Evolutionary conservation across 2,888 invertebrate species (phyloP), one percentile per base, ranked within the genome.

Genomic region (Apodemia mormo): DNA sequence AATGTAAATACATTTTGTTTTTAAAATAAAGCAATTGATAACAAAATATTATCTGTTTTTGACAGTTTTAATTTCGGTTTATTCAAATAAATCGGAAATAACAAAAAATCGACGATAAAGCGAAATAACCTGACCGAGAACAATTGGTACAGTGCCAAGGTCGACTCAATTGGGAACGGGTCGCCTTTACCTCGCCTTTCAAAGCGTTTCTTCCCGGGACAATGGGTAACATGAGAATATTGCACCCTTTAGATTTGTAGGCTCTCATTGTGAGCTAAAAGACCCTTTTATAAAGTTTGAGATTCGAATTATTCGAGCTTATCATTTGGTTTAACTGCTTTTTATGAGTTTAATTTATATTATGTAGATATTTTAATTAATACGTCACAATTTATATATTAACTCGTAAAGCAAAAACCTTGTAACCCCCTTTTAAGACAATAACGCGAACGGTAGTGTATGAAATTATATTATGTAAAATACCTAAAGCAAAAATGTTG

Each of bases 141-240:
- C 70, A 73, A 73, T 74, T 74, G 74, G 71, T 67, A 68, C 45
- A 43, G 71, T 74, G 75, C 75, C 76, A 76, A 76, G 76, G 75
- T 74, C 73, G 71, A 75, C 69, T 66, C 74, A 67, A 76, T 76
- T 72, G 65, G 68, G 72, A 66, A 69, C 73, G 68, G 69, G 73
- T 73, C 71, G 73, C 69, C 72, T 66, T 68, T 68, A 70, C 70
- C 71, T 73, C 70, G 72, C 73, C 64, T 71, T 74, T 72, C 71
- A 67, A 74, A 75, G 73, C 74, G 61, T 68, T 69, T 68, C 70
- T 61, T 61, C 65, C 40, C 65, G 66, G 68, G 65, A 68, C 68
- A 68, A 68, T 68, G 65, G 68, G 68, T 68, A 54, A 68, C 68
- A 68, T 52, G 68, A 52, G 68, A 68, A 65, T 68, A 68, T 68